These are phyloP conservation scores for Euzophera pinguis DNA, from an alignment of 2,888 invertebrate species.

Conservation along the genomic window DNA sequence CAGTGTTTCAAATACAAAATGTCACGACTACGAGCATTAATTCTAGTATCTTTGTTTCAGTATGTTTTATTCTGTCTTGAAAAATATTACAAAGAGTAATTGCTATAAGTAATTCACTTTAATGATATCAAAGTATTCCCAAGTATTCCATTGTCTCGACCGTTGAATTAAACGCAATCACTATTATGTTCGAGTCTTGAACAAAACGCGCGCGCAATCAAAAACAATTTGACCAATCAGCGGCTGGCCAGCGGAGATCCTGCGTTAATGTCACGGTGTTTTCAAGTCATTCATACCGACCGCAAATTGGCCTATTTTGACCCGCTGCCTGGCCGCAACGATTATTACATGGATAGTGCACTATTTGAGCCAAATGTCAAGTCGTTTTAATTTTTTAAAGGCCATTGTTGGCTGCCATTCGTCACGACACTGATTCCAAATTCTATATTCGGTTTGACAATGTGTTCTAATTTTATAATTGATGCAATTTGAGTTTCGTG, in stretches of 20 bases:
- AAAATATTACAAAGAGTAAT: neutral
- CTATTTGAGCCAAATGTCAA: slow-evolving; percentile 51
- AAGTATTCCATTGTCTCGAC: slow-evolving; percentile 20
- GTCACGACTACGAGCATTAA: no score
- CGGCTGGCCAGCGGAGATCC: slow-evolving; percentile 49
- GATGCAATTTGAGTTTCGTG: slow-evolving; percentile 28
- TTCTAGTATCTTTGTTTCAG: no score
- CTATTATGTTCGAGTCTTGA: slow-evolving; percentile 32
- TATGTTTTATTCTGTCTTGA: neutral
- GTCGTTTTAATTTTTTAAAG: slow-evolving; percentile 38
- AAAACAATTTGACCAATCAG: slow-evolving; percentile 59
- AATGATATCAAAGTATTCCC: neutral
- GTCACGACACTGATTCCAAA: slow-evolving; percentile 22
- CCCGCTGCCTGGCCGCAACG: slow-evolving; percentile 39
- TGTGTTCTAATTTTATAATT: slow-evolving; percentile 63
- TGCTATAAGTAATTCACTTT: neutral
- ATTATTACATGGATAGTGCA: slow-evolving; percentile 34
- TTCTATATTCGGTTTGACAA: slow-evolving; percentile 42
- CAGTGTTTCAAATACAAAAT: no score
- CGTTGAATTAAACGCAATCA: slow-evolving; percentile 40
- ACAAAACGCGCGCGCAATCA: slow-evolving; percentile 53
- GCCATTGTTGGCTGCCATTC: slow-evolving; percentile 40
- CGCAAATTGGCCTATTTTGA: slow-evolving; percentile 51
- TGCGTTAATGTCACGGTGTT: slow-evolving; percentile 54
- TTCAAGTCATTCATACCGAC: slow-evolving; percentile 41